Base-by-base conservation (phyloP, 1,140 invertebrate species). In the Pogonus chalceus region DNA sequence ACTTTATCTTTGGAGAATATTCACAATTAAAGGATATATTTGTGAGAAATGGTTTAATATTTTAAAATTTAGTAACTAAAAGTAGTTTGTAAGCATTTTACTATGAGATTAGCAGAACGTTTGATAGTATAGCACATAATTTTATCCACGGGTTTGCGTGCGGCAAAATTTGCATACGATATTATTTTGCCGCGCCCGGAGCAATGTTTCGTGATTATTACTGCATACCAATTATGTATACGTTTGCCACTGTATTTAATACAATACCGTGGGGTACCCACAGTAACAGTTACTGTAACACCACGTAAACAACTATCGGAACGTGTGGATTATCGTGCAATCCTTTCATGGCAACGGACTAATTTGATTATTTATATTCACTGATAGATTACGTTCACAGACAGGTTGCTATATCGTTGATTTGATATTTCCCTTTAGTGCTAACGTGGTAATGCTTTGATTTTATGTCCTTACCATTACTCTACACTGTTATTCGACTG, bases 121-220 rank as follows among this genome's bases (percentile, higher is more conserved):
- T 31, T 31, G 9, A n/a, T n/a, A n/a, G n/a, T n/a, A 16, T 43
- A 4, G 7, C 18, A 43, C 37, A 43, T 43, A 43, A 43, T 43
- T 43, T 43, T 43, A 43, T 43, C 37, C 7, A n/a, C n/a, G 9
- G 7, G 37, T 43, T 43, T 43, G 37, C 37, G 37, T 43, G 37
- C 9, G 37, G 3, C 3, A 3, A 43, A 43, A 43, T 43, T 43
- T 43, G 37, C 37, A 43, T 43, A 43, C 37, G 37, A 43, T 43
- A 43, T 43, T 43, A 43, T 43, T 43, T 43, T 7, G 7, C 37
- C 37, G 37, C 37, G 37, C 37, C 37, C 7, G 37, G 37, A 16
- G 37, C 37, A 43, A 18, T 43, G 37, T 43, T 43, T 43, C 37
- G 37, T 43, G 37, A 43, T 43, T 43, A 43, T 43, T 43, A 43